Evolutionary conservation across 2,797 vertebrate species (phyloP).

Genomic region (Phylloscopus collybita): DNA sequence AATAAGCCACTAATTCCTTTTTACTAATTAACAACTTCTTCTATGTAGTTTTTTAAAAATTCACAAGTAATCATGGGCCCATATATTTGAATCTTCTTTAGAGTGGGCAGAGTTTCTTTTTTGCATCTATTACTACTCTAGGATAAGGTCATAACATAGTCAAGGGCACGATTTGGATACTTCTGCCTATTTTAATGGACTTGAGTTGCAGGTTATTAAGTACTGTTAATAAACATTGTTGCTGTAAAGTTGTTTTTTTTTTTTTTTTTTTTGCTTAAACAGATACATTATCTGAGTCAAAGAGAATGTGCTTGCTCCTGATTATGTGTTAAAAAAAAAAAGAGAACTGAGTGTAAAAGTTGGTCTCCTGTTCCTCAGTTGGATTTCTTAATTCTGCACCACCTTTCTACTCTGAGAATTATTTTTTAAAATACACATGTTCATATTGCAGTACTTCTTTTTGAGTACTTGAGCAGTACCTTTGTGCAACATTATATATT

Average conservation of each 20-base stretch:
- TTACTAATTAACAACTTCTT: constrained; percentile 29
- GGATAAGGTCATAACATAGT: neutral
- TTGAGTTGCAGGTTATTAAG: neutral
- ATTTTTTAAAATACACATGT: neutral
- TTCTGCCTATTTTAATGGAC: neutral
- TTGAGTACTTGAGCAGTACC: neutral
- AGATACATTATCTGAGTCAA: neutral
- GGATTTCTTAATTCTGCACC: neutral
- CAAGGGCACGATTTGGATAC: neutral
- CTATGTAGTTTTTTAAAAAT: constrained; percentile 30
- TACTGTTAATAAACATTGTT: neutral
- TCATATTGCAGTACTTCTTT: neutral
- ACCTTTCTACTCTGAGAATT: neutral
- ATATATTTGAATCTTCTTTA: neutral
- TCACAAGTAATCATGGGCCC: neutral
- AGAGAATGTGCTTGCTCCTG: neutral
- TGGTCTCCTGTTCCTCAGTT: neutral
- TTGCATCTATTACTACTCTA: neutral
- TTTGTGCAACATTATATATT: neutral
- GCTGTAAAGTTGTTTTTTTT: neutral
- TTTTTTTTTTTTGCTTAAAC: neutral
- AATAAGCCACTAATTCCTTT: constrained; percentile 25
- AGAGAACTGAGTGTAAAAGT: neutral
- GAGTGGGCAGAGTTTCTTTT: neutral
- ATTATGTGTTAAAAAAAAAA: neutral